Evolutionary conservation across 2,113 vertebrate species (phyloP), one percentile per base, ranked within the genome.

Genomic region (Cinclus cinclus): DNA sequence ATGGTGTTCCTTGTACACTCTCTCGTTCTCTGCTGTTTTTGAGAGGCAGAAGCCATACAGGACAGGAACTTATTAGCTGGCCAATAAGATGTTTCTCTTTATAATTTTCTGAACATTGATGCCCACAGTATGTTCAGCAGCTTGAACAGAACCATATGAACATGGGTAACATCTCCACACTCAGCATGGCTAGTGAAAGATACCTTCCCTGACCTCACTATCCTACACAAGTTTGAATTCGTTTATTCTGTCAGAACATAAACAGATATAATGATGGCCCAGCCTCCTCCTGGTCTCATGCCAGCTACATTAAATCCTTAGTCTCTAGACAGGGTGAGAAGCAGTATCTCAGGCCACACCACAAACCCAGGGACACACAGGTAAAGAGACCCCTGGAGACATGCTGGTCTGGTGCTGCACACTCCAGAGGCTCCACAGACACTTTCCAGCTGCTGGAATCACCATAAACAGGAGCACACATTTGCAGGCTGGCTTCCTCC

Each of bases 401-500:
- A 2, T 0, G 0, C 16, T 56, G 18, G 11, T 49, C 63, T 6
- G 2, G 17, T 1, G 0, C 35, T 44, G 67, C 16, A 15, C 25
- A 14, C 6, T 53, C 35, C 13, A 10, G 15, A 73, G 23, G 31
- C 7, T 65, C 28, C 2, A 1, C 53, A 56, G 58, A 7, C 30
- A 11, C 18, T 60, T 58, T 22, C 2, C 2, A 31, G 42, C 14
- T 41, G 8, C n/a, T 52, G 21, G 9, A 14, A 41, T 50, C 15
- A 2, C 55, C 33, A 49, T 6, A 41, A 68, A 55, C 5, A 47
- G 27, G 39, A 76, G 24, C 47, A 47, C 3, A 9, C 16, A 3
- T 27, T 15, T 1, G 1, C 13, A 35, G 33, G 21, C 15, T 50
- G 49, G 11, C 23, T 10, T 67, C 20, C 35, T 33, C 39, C 1